These are phyloP conservation scores for Umimayanthus kanabou DNA, from an alignment of 92 coral and sea anemone species.

Conservation along the genomic window DNA sequence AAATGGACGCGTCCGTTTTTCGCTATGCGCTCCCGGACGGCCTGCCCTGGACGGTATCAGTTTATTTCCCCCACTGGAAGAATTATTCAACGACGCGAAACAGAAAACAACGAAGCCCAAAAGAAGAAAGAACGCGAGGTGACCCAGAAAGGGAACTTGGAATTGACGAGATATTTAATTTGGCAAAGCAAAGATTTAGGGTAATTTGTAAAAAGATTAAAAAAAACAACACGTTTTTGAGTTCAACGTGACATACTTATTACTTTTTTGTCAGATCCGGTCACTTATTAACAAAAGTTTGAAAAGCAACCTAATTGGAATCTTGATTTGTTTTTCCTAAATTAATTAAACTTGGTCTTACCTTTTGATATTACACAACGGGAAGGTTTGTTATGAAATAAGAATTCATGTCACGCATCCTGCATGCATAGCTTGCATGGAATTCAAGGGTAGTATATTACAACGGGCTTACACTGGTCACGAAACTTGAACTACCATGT, in stretches of 20 bases:
- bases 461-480: too few relatives aligned
- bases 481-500: too few relatives aligned
- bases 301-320: neutral
- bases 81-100: slow-evolving; percentile 83
- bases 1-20: slow-evolving; percentile 65
- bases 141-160: slow-evolving; percentile 93
- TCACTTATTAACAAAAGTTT: neutral
- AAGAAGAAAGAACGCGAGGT: slow-evolving; percentile 58
- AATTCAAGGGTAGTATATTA: too few relatives aligned
- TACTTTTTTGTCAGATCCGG: neutral
- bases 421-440: too few relatives aligned
- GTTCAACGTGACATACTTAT: neutral
- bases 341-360: too few relatives aligned
- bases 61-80: slow-evolving; percentile 82
- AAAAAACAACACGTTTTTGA: neutral
- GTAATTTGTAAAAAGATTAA: neutral
- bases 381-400: too few relatives aligned
- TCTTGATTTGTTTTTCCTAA: too few relatives aligned
- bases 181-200: slow-evolving; percentile 45
- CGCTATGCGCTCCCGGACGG: slow-evolving; percentile 99
- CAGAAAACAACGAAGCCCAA: slow-evolving; percentile 69
- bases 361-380: too few relatives aligned
- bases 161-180: slow-evolving; percentile 94
- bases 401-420: too few relatives aligned
- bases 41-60: slow-evolving; percentile 84